Conservation (phyloP, 2,113 vertebrate genomes). For the Empidonax alnorum region DNA sequence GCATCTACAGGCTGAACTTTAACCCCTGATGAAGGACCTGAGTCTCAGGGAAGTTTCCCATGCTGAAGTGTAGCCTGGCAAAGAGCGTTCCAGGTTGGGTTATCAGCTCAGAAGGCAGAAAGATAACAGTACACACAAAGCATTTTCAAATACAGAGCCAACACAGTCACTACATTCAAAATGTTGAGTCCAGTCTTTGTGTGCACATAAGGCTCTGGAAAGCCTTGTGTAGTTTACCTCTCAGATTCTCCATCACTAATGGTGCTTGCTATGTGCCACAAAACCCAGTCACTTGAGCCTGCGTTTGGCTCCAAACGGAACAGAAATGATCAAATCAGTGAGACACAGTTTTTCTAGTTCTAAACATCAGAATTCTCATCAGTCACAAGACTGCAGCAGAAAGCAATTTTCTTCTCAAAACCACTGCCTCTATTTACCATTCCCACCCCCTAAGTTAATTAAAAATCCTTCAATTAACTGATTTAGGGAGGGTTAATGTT, state of each 20-base stretch:
- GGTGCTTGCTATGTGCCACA: background rate
- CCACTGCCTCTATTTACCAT: background rate
- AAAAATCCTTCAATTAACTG: background rate
- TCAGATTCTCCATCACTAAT: background rate
- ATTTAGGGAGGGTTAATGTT: background rate
- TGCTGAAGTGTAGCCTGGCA: background rate
- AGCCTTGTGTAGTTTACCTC: background rate
- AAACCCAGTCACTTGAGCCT: background rate
- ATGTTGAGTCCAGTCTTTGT: background rate
- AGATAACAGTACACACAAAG: fast-evolving
- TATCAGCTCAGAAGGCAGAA: background rate
- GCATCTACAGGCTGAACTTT: background rate
- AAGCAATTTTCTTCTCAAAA: background rate
- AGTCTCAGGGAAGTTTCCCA: background rate
- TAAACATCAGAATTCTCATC: background rate
- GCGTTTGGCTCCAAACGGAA: background rate
- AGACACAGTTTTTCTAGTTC: background rate
- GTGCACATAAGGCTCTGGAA: background rate
- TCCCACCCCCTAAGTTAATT: background rate
- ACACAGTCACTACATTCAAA: fast-evolving
- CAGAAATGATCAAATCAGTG: background rate
- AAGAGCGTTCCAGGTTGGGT: background rate
- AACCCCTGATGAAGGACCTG: background rate
- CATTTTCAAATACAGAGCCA: background rate
- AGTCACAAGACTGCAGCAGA: background rate